These are phyloP conservation scores for Hycleus phaleratus DNA, from an alignment of 1,140 invertebrate species.

Conservation along the genomic window DNA sequence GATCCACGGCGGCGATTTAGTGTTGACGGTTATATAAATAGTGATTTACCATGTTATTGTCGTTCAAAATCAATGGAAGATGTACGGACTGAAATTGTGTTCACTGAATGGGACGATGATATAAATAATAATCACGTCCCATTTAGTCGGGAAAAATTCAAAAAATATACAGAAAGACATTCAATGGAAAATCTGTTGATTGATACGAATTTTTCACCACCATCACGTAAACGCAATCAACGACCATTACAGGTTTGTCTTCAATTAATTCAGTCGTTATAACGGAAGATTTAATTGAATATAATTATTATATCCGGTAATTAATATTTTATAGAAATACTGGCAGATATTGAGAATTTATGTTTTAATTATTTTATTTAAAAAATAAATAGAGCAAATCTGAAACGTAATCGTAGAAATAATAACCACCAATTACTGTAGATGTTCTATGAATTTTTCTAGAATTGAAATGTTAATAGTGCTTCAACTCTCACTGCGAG, in stretches of 20 bases:
- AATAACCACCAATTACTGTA: no score
- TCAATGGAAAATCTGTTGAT: constrained; percentile 63
- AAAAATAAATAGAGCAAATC: no score
- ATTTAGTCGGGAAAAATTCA: constrained; percentile 38
- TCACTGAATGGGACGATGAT: constrained; percentile 54
- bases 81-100: constrained; percentile 54
- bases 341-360: neutral
- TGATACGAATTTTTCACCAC: constrained; percentile 37
- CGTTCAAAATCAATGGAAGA: constrained; percentile 63
- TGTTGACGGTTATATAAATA: constrained; percentile 33
- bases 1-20: constrained; percentile 31
- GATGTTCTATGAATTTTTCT: no score
- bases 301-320: neutral
- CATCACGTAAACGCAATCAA: constrained; percentile 17
- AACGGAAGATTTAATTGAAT: neutral
- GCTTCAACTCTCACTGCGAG: no score
- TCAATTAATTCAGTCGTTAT: no score
- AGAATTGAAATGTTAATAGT: no score
- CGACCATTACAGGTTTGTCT: constrained; percentile 21
- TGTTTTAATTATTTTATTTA: no score
- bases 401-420: no score
- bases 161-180: constrained; percentile 42
- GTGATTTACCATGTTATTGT: constrained; percentile 47
- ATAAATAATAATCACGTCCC: constrained; percentile 50
- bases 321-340: neutral